Evolutionary conservation across 2,113 vertebrate species (phyloP).

Genomic region (Oreochromis spilurus): DNA sequence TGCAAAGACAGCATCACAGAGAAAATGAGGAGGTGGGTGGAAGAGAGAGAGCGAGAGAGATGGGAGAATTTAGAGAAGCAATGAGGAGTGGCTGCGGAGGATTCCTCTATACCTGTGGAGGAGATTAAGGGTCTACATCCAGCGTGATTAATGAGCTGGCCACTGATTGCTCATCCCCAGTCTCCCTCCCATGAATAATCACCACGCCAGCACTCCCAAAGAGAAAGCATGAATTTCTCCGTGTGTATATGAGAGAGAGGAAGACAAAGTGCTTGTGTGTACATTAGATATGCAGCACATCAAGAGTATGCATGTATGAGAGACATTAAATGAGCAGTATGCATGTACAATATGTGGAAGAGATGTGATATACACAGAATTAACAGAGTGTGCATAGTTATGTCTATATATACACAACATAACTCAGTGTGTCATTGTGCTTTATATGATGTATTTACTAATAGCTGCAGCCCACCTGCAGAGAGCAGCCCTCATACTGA

Average conservation of each 20-base stretch:
- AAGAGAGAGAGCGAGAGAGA: background rate
- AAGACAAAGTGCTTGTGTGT: background rate
- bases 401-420: background rate
- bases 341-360: background rate
- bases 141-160: conserved; percentile 65
- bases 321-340: background rate
- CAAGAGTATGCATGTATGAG: background rate
- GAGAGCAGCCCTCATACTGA: conserved; percentile 14
- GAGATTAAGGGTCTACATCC: conserved; percentile 65
- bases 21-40: conserved; percentile 16
- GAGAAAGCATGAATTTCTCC: background rate
- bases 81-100: conserved; percentile 9
- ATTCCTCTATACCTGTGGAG: conserved; percentile 60
- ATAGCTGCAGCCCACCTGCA: conserved; percentile 23
- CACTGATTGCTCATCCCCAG: conserved; percentile 62
- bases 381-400: background rate
- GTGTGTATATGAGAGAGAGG: background rate
- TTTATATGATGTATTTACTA: conserved; percentile 9
- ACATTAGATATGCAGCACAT: background rate
- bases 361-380: background rate
- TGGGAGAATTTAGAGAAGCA: background rate
- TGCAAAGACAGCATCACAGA: conserved; percentile 29
- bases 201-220: conserved; percentile 31
- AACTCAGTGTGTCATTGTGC: background rate
- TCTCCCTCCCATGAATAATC: conserved; percentile 63